Conservation (phyloP, 1,140 invertebrate species). For the Lordiphosa clarofinis region DNA sequence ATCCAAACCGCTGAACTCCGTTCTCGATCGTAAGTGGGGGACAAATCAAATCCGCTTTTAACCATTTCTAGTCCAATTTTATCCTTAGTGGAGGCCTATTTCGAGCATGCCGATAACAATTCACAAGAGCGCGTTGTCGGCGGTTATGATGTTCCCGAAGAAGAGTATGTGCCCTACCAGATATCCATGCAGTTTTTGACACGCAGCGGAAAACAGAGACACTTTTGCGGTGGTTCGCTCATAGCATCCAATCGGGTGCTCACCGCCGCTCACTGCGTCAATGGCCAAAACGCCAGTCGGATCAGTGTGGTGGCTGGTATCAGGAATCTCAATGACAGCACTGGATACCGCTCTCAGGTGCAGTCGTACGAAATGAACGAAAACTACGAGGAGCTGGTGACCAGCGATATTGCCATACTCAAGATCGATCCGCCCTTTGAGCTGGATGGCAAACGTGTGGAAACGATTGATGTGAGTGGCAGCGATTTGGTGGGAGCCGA, state of each 20-base stretch:
- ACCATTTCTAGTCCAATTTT: not conserved
- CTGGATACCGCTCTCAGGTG: conserved; percentile 67
- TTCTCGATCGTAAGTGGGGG: conserved; percentile 53
- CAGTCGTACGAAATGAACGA: conserved; percentile 68
- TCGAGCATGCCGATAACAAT: conserved; percentile 44
- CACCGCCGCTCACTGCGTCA: conserved; percentile 81
- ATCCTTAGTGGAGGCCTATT: conserved; percentile 58
- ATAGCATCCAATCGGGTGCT: conserved; percentile 80
- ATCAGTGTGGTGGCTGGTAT: conserved; percentile 80
- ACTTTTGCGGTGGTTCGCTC: conserved; percentile 81
- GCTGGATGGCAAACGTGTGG: conserved; percentile 53
- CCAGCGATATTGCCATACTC: conserved; percentile 77
- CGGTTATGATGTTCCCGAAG: conserved; percentile 58
- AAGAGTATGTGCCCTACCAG: conserved; percentile 74
- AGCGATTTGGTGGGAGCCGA: conserved; percentile 54
- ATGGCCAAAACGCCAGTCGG: conserved; percentile 67
- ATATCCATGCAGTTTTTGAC: conserved; percentile 71
- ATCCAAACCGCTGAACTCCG: conserved; percentile 20
- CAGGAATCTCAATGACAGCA: conserved; percentile 65
- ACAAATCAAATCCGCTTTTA: too few relatives aligned
- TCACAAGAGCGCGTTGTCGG: conserved; percentile 72
- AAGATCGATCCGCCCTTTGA: conserved; percentile 73
- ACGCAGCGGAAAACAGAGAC: conserved; percentile 51
- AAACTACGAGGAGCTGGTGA: conserved; percentile 68
- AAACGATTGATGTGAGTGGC: conserved; percentile 61